A percentile compares a stretch with the other conserved stretches of the same genome.
Evolutionary conservation across 2,113 vertebrate genomes (phyloP).

Genomic region (Lamprologus ornatipinnis): DNA sequence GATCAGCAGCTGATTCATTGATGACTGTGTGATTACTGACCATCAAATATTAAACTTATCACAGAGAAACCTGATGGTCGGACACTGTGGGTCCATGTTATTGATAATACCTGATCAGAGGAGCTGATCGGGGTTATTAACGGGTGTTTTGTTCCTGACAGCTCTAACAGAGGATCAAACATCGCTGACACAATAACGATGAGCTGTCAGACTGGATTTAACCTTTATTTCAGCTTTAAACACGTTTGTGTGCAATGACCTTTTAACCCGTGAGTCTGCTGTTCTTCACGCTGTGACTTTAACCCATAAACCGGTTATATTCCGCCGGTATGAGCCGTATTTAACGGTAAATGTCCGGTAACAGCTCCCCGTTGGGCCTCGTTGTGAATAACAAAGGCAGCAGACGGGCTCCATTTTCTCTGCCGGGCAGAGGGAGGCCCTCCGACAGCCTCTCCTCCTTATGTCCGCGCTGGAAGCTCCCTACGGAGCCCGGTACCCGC

Average conservation of each 20-base stretch:
- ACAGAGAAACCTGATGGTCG: accelerated
- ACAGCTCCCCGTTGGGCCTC: not conserved
- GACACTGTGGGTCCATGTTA: not conserved
- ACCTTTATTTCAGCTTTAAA: not conserved
- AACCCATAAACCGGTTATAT: not conserved
- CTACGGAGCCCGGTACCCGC: not conserved
- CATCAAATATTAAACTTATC: accelerated
- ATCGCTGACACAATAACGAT: not conserved
- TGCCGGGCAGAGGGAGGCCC: not conserved
- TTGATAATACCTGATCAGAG: not conserved
- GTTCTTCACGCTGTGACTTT: accelerated
- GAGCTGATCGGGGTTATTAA: accelerated
- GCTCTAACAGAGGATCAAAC: not conserved
- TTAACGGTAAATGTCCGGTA: not conserved
- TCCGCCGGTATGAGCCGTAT: not conserved
- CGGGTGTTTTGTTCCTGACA: accelerated
- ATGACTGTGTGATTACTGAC: accelerated
- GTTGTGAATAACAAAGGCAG: slow-evolving; percentile 41
- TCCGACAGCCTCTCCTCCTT: accelerated
- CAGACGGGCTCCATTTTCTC: slow-evolving; percentile 36
- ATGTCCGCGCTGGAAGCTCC: accelerated
- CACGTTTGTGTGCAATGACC: not conserved
- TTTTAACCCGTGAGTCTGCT: accelerated
- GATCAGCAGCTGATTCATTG: not conserved
- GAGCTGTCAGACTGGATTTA: accelerated